These are phyloP conservation scores for Nephila pilipes DNA, from an alignment of 1,140 invertebrate species.

Conservation along the genomic window DNA sequence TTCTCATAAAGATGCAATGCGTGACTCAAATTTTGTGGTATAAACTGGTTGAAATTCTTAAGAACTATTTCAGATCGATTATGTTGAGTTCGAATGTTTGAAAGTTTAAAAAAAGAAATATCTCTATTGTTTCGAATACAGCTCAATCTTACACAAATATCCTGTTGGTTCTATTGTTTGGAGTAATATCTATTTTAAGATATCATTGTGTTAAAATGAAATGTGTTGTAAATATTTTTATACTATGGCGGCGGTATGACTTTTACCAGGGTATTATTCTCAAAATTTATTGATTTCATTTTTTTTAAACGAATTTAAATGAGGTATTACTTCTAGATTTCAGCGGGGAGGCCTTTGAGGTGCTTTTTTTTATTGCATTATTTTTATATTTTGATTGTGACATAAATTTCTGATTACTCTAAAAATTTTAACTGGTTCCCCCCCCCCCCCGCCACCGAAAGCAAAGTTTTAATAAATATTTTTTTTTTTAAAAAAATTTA, in stretches of 20 bases:
- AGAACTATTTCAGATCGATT: not conserved
- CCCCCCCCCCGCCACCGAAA: too few species aligned
- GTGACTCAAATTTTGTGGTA: not conserved
- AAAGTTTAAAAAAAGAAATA: not conserved
- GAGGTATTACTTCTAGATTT: too few species aligned
- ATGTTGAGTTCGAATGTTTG: not conserved
- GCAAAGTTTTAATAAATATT: too few species aligned
- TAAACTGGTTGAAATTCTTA: not conserved
- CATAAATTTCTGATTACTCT: too few species aligned
- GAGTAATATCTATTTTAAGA: not conserved
- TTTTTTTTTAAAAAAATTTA: too few species aligned
- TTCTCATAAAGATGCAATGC: not conserved
- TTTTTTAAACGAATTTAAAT: not conserved
- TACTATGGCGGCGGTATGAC: too few species aligned
- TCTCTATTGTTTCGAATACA: not conserved
- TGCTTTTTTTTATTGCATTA: too few species aligned
- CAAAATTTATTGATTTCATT: not conserved
- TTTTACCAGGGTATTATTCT: not conserved
- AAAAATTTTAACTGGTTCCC: too few species aligned
- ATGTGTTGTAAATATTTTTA: too few species aligned
- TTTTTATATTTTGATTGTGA: too few species aligned
- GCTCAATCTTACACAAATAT: not conserved
- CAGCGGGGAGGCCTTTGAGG: too few species aligned
- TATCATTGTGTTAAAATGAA: slow-evolving; percentile 4
- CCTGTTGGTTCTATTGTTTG: not conserved